A percentile compares a stretch with the other conserved stretches of the same genome.
These are phyloP conservation scores for Orthonychiurus folsomi DNA, from an alignment of 2,888 invertebrate species.

Conservation along the genomic window DNA sequence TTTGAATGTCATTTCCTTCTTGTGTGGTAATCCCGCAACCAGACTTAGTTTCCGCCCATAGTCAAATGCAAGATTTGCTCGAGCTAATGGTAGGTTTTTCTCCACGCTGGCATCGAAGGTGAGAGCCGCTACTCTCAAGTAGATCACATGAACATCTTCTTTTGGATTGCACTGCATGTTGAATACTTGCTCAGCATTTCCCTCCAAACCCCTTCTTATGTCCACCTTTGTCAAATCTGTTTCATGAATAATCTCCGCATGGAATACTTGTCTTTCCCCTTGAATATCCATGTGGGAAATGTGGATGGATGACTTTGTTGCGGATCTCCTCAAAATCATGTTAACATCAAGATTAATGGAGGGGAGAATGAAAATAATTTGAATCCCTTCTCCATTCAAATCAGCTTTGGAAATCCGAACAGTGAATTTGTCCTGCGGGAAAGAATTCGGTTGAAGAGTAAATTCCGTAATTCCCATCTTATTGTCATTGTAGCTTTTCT, in stretches of 20 bases:
- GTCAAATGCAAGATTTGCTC: constrained; percentile 21
- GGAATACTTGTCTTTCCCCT: constrained; percentile 13
- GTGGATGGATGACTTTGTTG: constrained; percentile 15
- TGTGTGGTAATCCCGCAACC: constrained; percentile 41
- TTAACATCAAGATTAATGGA: constrained; percentile 25
- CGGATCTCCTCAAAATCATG: constrained; percentile 6
- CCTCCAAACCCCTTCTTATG: background rate
- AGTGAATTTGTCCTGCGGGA: constrained; percentile 26
- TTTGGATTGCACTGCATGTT: background rate
- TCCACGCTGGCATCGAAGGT: constrained; percentile 24
- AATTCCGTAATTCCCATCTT: constrained; percentile 21
- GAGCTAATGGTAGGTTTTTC: constrained; percentile 27
- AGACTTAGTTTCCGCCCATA: constrained; percentile 25
- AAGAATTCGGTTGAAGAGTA: constrained; percentile 32
- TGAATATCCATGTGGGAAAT: constrained; percentile 23
- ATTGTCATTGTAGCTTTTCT: constrained; percentile 23
- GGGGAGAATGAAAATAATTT: constrained; percentile 21
- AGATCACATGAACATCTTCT: constrained; percentile 2
- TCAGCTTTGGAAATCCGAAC: constrained; percentile 6
- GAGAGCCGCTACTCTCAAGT: background rate
- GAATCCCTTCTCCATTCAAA: constrained; percentile 9
- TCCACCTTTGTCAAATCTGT: constrained; percentile 2
- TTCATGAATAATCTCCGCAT: constrained; percentile 8
- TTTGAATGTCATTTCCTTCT: constrained; percentile 40
- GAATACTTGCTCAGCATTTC: background rate